phyloP scores from a whole-genome alignment of 2,113 vertebrate genomes.

The Ciconia boyciana region DNA sequence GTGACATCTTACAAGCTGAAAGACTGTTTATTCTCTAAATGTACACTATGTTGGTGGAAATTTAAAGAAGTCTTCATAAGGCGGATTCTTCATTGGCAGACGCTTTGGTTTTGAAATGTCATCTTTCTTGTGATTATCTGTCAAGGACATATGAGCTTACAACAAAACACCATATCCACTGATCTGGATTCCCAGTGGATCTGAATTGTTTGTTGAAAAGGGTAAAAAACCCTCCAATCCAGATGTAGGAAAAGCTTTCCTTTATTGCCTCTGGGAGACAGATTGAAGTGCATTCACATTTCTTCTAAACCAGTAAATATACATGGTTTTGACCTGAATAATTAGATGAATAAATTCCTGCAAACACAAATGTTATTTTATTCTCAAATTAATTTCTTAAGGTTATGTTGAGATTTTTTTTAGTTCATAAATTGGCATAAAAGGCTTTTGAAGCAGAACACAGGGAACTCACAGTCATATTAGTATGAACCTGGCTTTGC shows the following conservation, averaged over 20 bases:
- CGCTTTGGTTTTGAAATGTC: neutral
- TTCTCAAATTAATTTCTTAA: neutral
- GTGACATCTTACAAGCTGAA: neutral
- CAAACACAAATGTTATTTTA: neutral
- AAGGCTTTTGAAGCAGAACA: neutral
- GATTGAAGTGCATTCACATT: neutral
- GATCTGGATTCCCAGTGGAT: neutral
- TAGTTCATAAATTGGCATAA: neutral
- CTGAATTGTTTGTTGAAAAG: slow-evolving; percentile 17
- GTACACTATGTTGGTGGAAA: neutral
- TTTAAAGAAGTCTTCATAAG: neutral
- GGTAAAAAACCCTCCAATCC: neutral
- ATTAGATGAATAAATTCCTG: neutral
- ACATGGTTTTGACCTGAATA: neutral
- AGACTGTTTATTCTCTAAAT: neutral
- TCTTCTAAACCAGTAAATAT: neutral
- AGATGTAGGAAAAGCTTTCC: neutral
- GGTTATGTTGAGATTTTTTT: neutral
- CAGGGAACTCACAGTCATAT: neutral
- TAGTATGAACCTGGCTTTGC: neutral
- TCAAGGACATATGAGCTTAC: neutral
- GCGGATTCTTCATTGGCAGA: neutral
- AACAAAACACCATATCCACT: neutral
- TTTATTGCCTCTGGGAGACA: neutral
- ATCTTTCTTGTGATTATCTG: slow-evolving; percentile 13